phyloP scores from a whole-genome alignment of 30 jellyfish, hydroid and myxozoan species.

The Aurelia aurita region DNA sequence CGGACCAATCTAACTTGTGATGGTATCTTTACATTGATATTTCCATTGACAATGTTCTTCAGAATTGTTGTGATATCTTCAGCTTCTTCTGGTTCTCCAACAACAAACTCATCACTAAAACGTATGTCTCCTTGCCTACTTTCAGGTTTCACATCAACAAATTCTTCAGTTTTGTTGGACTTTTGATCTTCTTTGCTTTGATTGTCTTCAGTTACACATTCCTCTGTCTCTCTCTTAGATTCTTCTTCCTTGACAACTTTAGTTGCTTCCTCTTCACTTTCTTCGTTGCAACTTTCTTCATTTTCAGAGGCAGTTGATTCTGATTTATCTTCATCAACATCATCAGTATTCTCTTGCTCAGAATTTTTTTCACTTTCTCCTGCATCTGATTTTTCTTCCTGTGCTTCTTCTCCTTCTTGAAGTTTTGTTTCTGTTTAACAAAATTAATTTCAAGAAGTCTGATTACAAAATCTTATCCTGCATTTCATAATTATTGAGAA shows the following conservation, averaged over 20 bases:
- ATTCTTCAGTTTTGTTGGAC: too few species aligned
- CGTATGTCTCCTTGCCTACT: too few species aligned
- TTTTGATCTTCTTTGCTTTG: background rate
- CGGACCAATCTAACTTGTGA: constrained; percentile 80
- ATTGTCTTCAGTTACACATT: background rate
- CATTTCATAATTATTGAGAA: too few species aligned
- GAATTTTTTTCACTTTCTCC: background rate
- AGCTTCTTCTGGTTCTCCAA: background rate
- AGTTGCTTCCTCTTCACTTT: background rate
- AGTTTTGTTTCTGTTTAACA: too few species aligned
- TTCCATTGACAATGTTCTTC: constrained; percentile 49
- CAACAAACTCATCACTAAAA: background rate
- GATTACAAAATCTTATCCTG: too few species aligned
- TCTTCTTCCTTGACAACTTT: background rate
- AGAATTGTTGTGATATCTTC: background rate
- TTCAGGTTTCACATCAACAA: too few species aligned
- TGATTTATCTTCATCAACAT: background rate
- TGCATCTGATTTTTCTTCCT: background rate
- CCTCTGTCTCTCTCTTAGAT: background rate
- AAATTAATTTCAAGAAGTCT: too few species aligned
- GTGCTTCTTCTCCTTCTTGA: background rate
- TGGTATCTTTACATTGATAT: constrained; percentile 72
- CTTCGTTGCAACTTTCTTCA: background rate
- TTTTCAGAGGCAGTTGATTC: too few species aligned
- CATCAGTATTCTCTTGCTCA: constrained; percentile 9